These are phyloP conservation scores for Caenorhabditis wallacei DNA, from an alignment of 2,888 invertebrate species.

Conservation along the genomic window DNA sequence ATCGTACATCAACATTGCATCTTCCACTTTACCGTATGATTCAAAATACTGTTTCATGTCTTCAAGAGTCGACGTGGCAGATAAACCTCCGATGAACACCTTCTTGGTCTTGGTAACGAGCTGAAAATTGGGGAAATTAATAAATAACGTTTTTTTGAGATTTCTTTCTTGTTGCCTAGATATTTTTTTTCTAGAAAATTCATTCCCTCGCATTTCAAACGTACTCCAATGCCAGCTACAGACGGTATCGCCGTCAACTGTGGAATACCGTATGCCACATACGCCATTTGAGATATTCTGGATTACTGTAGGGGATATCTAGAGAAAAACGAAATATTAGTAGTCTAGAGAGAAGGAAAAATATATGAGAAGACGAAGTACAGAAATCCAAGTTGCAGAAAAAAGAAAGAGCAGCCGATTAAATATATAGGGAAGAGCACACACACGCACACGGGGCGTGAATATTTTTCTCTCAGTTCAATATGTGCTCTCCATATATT, in stretches of 20 bases:
- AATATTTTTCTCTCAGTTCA: not conserved
- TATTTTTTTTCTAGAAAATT: not conserved
- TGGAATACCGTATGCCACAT: conserved; percentile 60
- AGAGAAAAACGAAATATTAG: not conserved
- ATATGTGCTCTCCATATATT: too few species aligned
- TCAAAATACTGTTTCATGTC: conserved; percentile 99
- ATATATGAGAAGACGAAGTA: not conserved
- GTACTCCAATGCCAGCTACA: conserved; percentile 63
- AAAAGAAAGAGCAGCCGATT: too few species aligned
- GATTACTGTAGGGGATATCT: not conserved
- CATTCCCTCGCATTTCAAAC: not conserved
- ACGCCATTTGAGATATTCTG: conserved; percentile 34
- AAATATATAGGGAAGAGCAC: too few species aligned
- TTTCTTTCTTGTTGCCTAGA: not conserved
- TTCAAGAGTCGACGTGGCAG: conserved; percentile 98
- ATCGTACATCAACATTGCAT: conserved; percentile 99
- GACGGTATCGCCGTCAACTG: conserved; percentile 55
- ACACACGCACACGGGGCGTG: too few species aligned
- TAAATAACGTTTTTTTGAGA: too few species aligned
- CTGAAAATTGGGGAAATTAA: conserved; percentile 87
- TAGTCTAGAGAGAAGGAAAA: not conserved
- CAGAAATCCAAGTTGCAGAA: not conserved
- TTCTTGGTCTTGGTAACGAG: conserved; percentile 99
- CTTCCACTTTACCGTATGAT: conserved; percentile 99
- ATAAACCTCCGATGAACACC: conserved; percentile 99